These are phyloP conservation scores for Scopus umbretta DNA, from an alignment of 2,113 vertebrate genomes.

Conservation along the genomic window DNA sequence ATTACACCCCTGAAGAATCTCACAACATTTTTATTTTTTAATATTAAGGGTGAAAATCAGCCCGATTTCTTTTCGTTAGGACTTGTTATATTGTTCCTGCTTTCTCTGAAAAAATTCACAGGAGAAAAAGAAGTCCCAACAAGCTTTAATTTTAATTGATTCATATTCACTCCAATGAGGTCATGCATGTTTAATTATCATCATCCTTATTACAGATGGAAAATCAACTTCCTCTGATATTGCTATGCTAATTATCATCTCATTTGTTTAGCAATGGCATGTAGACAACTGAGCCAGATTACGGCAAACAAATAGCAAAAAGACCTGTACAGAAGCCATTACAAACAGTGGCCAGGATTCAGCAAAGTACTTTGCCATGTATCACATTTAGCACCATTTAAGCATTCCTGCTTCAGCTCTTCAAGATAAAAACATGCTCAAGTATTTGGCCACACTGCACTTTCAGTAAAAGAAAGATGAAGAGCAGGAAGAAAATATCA, in stretches of 20 bases:
- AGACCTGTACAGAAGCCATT: background rate
- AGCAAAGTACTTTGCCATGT: background rate
- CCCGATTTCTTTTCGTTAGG: background rate
- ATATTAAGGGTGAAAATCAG: background rate
- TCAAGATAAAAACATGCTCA: background rate
- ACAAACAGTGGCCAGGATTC: background rate
- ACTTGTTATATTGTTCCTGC: background rate
- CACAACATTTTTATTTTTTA: background rate
- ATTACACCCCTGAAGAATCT: background rate
- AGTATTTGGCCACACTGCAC: background rate
- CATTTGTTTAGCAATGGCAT: slow-evolving; percentile 28
- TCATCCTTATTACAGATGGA: slow-evolving; percentile 37
- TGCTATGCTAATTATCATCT: slow-evolving; percentile 47
- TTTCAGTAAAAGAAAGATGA: background rate
- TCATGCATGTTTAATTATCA: slow-evolving; percentile 59
- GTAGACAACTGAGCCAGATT: background rate
- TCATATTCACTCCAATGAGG: slow-evolving; percentile 36
- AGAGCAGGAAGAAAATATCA: background rate
- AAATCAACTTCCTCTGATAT: slow-evolving; percentile 62
- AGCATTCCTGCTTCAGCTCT: background rate
- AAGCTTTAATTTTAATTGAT: slow-evolving; percentile 48
- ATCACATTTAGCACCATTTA: background rate
- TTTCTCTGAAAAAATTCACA: background rate
- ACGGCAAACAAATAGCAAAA: background rate
- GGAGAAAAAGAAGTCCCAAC: background rate